Percentiles rank a stretch among this genome's conserved stretches.
Evolutionary conservation across 2,888 invertebrate genomes (phyloP).

Genomic region (Timema podura): DNA sequence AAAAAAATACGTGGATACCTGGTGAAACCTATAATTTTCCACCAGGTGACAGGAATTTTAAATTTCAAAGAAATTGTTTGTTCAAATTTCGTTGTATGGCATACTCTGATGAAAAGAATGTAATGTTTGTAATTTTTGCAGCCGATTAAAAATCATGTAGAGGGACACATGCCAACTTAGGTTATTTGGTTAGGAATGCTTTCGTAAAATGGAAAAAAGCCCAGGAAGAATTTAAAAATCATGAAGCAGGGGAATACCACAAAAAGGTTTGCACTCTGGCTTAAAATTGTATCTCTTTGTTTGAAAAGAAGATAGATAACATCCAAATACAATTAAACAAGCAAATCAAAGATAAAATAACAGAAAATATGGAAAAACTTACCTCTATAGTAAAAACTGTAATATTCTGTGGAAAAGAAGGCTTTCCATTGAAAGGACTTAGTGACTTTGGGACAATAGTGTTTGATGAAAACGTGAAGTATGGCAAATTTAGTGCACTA

Average conservation of each 20-base stretch:
- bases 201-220: neutral
- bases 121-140: neutral
- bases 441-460: neutral
- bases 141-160: neutral
- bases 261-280: neutral
- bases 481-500: too few species aligned
- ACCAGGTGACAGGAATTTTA: conserved; percentile 6
- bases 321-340: neutral
- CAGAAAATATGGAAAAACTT: conserved; percentile 5
- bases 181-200: neutral
- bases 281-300: conserved; percentile 4
- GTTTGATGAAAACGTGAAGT: neutral
- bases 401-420: neutral
- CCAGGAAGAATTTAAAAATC: neutral
- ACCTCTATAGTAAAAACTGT: conserved; percentile 9
- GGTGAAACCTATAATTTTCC: neutral
- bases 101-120: conserved; percentile 11
- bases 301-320: neutral
- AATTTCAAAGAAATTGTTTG: conserved; percentile 9
- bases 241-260: conserved; percentile 11
- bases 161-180: neutral
- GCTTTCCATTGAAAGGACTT: neutral
- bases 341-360: neutral
- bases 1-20: neutral
- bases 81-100: conserved; percentile 9